Base-by-base conservation (phyloP, 2,113 vertebrate genomes). In the Pedionomus torquatus region DNA sequence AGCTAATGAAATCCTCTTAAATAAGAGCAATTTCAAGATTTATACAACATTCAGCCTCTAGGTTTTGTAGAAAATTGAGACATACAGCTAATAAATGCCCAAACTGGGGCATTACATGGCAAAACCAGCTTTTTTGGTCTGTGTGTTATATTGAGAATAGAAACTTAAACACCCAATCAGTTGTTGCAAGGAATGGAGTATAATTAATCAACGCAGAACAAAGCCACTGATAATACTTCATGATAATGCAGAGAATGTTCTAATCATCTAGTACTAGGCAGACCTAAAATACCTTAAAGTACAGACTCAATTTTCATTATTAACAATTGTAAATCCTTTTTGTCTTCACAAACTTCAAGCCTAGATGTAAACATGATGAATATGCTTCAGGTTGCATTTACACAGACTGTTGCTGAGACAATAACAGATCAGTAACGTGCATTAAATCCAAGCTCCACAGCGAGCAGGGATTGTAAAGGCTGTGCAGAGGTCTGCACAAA, bases 1-100 rank as follows among this genome's bases (percentile, higher is more conserved):
- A 70, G 80, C 89, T 95, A 58, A 77, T 70, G 35, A 94, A 93
- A 93, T 89, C 37, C 77, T 93, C 91, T 81, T 91, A 89, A 81
- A 68, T 81, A 52, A 80, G 31, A 92, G 49, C 71, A 91, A 33
- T 88, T 78, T 83, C 75, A 90, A 77, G 79, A 81, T 94, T 93
- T 75, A 35, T 65, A 49, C 55, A 82, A 55, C 69, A 55, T 92
- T 88, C 49, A 89, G 30, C 51, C 81, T 90, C 79, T 90, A 43
- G 25, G 14, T 90, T 94, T 71, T 74, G 19, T 35, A 87, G 48
- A 75, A 92, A 71, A 64, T 43, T 30, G 65, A 89, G 77, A 82
- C 65, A 23, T 52, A 35, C 13, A 33, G 65, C 39, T 84, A 71
- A 16, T 81, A 78, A 94, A 28, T 77, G 30, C 21, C 55, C 61